These are phyloP conservation scores for Euclidia mi DNA, from an alignment of 2,888 invertebrate genomes.

Conservation along the genomic window DNA sequence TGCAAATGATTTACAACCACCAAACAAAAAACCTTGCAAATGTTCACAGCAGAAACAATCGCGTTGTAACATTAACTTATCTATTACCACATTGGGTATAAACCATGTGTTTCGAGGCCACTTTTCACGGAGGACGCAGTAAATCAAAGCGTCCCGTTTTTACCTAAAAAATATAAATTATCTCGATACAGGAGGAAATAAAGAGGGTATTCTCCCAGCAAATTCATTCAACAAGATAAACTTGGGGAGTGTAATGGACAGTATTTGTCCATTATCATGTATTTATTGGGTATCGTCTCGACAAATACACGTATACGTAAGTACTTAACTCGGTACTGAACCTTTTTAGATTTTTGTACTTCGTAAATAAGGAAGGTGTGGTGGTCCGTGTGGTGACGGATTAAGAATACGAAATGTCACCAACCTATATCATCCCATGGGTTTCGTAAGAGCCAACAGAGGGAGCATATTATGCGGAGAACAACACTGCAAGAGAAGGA, in stretches of 20 bases:
- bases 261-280: constrained; percentile 74
- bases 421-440: too few relatives aligned
- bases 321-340: neutral
- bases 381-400: too few relatives aligned
- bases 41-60: neutral
- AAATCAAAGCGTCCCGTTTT: constrained; percentile 68
- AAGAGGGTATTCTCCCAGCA: constrained; percentile 62
- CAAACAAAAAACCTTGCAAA: too few relatives aligned
- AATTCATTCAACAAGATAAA: constrained; percentile 72
- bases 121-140: constrained; percentile 59
- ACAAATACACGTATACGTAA: constrained; percentile 17
- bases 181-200: constrained; percentile 65
- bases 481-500: too few relatives aligned
- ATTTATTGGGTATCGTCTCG: constrained; percentile 62
- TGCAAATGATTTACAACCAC: too few relatives aligned
- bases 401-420: too few relatives aligned
- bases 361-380: too few relatives aligned
- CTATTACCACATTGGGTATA: constrained; percentile 10
- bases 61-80: neutral
- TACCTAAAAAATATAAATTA: constrained; percentile 65
- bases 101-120: constrained; percentile 46
- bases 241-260: constrained; percentile 70
- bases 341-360: neutral
- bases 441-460: too few relatives aligned
- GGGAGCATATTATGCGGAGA: too few relatives aligned